phyloP scores from a whole-genome alignment of 2,113 vertebrate genomes.

The Dunckerocampus dactyliophorus region DNA sequence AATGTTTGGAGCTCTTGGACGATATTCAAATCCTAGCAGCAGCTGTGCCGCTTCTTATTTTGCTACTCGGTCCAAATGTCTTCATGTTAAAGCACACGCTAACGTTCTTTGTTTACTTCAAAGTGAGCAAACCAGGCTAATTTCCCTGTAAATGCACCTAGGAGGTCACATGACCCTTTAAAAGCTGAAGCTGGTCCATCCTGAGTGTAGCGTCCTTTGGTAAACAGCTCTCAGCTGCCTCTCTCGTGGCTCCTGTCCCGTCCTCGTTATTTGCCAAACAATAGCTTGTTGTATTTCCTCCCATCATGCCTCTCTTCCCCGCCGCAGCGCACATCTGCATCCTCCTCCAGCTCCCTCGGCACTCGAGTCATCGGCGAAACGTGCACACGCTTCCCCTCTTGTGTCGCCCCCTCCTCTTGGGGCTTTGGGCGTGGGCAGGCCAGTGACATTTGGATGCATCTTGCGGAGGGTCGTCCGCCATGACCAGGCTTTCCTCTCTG shows the following conservation, averaged over 20 bases:
- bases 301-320: slow-evolving; percentile 56
- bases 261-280: slow-evolving; percentile 59
- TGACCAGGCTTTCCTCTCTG: slow-evolving; percentile 57
- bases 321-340: slow-evolving; percentile 67
- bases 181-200: not conserved
- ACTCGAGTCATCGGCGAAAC: slow-evolving; percentile 36
- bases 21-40: not conserved
- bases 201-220: slow-evolving; percentile 4
- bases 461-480: slow-evolving; percentile 36
- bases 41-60: not conserved
- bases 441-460: slow-evolving; percentile 46
- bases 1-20: not conserved
- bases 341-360: slow-evolving; percentile 52
- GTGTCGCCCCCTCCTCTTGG: slow-evolving; percentile 28
- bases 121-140: not conserved
- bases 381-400: slow-evolving; percentile 36
- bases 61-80: not conserved
- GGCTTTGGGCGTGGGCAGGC: slow-evolving; percentile 34
- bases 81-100: not conserved
- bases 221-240: slow-evolving; percentile 58
- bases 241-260: slow-evolving; percentile 49
- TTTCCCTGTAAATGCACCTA: not conserved
- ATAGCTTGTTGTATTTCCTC: slow-evolving; percentile 71
- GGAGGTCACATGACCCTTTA: not conserved
- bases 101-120: not conserved